Conservation (phyloP, 92 coral and sea anemone species). For the Scolanthus callimorphus region DNA sequence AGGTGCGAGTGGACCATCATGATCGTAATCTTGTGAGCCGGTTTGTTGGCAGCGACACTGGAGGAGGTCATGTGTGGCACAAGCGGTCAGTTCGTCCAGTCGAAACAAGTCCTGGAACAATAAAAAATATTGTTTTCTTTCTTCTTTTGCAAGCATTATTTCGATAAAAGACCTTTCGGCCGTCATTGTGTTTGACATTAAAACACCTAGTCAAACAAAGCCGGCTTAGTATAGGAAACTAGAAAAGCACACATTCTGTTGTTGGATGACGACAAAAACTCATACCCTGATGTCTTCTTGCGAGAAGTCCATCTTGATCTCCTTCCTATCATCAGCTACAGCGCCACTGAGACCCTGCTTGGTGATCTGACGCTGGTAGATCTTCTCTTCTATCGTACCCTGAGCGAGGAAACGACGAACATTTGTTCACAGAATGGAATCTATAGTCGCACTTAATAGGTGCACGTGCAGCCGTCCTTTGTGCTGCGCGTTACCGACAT, state of each 20-base stretch:
- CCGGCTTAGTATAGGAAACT: no score
- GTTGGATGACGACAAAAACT: neutral
- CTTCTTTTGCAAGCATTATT: no score
- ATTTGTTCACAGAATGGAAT: no score
- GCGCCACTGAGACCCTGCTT: constrained; percentile 97
- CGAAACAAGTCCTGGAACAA: constrained; percentile 73
- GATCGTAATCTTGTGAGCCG: no score
- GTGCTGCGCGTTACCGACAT: no score
- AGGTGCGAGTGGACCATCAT: no score
- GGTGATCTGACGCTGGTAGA: constrained; percentile 93
- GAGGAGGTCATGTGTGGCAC: constrained; percentile 88
- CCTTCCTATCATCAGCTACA: constrained; percentile 80
- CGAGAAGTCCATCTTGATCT: constrained; percentile 77
- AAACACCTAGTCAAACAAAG: no score
- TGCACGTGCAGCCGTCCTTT: no score
- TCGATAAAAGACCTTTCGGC: no score
- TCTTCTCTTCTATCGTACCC: constrained; percentile 99
- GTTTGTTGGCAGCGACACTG: no score
- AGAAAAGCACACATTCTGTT: neutral
- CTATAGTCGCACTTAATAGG: no score
- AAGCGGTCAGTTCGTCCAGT: constrained; percentile 62
- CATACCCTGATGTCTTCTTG: constrained; percentile 80
- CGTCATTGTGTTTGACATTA: no score
- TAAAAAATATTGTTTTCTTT: neutral
- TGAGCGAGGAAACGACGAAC: constrained; percentile 12